Evolutionary conservation across 2,797 vertebrate genomes (phyloP).

Genomic region (Girardinus metallicus): DNA sequence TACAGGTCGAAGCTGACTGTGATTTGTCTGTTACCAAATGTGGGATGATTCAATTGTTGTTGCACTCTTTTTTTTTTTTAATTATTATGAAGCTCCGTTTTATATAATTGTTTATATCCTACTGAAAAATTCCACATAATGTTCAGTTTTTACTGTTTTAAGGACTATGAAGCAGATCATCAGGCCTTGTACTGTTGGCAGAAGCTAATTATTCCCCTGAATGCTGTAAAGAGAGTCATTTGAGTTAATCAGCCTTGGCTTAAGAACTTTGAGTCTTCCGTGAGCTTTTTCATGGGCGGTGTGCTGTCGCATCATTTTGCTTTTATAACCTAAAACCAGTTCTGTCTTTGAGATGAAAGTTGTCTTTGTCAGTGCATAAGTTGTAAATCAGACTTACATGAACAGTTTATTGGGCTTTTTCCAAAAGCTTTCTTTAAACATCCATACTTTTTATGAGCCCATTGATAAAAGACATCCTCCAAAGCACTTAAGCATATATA

Average conservation of each 20-base stretch:
- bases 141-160: not conserved
- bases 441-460: not conserved
- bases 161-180: constrained; percentile 9
- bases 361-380: not conserved
- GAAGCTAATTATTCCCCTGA: constrained; percentile 19
- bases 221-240: not conserved
- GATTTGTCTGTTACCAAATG: not conserved
- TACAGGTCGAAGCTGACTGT: not conserved
- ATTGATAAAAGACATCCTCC: not conserved
- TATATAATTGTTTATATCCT: not conserved
- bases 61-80: not conserved
- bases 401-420: not conserved
- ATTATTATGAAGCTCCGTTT: not conserved
- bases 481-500: not conserved
- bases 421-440: not conserved
- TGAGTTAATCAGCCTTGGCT: not conserved
- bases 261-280: not conserved
- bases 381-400: not conserved
- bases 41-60: not conserved
- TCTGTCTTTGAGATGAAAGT: not conserved
- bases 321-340: not conserved
- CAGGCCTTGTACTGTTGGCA: constrained; percentile 12
- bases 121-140: constrained; percentile 14
- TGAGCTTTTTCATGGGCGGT: not conserved
- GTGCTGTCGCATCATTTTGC: not conserved